Evolutionary conservation across 2,888 invertebrate genomes (phyloP).

Genomic region (Cataglyphis rosenhaueri): DNA sequence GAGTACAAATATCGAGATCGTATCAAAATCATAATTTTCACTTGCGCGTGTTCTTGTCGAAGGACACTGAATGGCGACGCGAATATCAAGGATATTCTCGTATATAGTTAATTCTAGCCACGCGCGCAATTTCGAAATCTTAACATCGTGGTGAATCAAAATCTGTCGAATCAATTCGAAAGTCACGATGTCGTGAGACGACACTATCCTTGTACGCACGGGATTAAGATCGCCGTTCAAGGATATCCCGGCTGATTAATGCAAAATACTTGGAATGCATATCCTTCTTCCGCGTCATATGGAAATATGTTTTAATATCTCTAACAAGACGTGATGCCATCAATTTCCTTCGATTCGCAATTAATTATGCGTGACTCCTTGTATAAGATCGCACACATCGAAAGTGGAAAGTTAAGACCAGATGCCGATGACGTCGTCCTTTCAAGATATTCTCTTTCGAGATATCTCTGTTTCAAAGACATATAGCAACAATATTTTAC

Average conservation of each 20-base stretch:
- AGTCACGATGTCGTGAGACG: neutral
- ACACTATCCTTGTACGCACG: neutral
- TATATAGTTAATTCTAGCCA: neutral
- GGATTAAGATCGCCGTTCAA: neutral
- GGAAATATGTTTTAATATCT: neutral
- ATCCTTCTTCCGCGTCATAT: constrained; percentile 4
- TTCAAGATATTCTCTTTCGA: neutral
- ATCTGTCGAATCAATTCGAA: neutral
- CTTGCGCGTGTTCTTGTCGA: constrained; percentile 1
- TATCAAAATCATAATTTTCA: constrained; percentile 26
- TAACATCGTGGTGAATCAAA: neutral
- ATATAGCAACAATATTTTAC: neutral
- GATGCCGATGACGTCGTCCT: neutral
- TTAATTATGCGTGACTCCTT: constrained; percentile 9
- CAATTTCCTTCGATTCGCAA: neutral
- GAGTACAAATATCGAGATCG: neutral
- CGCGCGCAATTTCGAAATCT: neutral
- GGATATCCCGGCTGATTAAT: neutral
- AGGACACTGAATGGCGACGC: neutral
- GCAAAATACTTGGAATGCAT: neutral
- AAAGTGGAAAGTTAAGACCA: neutral
- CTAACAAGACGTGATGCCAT: neutral
- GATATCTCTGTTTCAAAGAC: neutral
- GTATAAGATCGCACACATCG: neutral
- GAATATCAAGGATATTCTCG: constrained; percentile 10